These are phyloP conservation scores for Serranochromis macrocephalus DNA, from an alignment of 2,113 vertebrate genomes.

Conservation along the genomic window DNA sequence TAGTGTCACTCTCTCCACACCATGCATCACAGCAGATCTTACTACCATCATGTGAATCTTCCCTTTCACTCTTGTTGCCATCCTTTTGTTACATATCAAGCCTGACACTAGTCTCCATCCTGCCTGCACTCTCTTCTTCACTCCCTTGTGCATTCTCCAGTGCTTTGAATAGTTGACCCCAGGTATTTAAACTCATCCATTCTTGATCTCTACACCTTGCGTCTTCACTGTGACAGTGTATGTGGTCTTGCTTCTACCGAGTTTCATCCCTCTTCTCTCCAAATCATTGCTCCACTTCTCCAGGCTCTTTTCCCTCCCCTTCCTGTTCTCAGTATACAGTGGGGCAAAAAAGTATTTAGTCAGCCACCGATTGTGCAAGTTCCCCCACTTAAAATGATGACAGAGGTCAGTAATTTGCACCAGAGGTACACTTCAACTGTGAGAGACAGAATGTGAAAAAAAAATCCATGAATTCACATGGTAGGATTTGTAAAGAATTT, in stretches of 20 bases:
- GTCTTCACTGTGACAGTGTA: background rate
- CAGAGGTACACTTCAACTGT: no score
- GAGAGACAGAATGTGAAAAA: no score
- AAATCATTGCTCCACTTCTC: background rate
- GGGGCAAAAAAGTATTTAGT: no score
- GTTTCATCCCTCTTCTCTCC: background rate
- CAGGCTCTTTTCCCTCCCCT: rapidly evolving
- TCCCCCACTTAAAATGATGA: no score
- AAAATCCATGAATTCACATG: no score
- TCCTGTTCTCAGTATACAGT: background rate
- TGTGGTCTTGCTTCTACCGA: rapidly evolving
- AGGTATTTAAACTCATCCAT: background rate
- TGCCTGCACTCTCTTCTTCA: background rate
- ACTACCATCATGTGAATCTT: background rate
- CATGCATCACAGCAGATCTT: background rate
- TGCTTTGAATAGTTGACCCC: background rate
- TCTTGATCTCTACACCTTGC: background rate
- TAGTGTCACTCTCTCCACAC: background rate
- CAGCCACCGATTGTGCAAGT: no score
- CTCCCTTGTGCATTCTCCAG: background rate
- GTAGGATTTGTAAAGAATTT: no score
- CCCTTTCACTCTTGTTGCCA: background rate
- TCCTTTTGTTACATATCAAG: background rate
- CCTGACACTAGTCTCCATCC: background rate
- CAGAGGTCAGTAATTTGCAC: no score